Conservation (phyloP, 2,888 invertebrate genomes). For the Poecilus cupreus region DNA sequence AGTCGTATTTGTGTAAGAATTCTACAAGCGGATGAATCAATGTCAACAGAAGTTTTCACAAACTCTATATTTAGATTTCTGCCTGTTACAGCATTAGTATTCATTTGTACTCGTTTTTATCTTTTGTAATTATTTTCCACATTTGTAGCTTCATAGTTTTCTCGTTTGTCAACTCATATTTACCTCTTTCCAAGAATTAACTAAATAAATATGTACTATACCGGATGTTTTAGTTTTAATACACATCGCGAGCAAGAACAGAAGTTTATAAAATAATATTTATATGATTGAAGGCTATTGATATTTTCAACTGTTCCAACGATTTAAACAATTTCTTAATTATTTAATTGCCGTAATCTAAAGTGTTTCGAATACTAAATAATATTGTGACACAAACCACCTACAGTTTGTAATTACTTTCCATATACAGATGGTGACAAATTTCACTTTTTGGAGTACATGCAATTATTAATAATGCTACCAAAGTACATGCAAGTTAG, state of each 20-base stretch:
- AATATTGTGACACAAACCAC: neutral
- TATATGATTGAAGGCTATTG: neutral
- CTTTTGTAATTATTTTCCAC: neutral
- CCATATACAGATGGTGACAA: neutral
- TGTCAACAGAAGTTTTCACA: neutral
- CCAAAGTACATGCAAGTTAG: too few relatives aligned
- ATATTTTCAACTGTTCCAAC: too few relatives aligned
- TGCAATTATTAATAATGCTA: neutral
- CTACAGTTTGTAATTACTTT: neutral
- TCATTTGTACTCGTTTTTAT: neutral
- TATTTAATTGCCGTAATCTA: too few relatives aligned
- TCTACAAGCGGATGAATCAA: conserved; percentile 69
- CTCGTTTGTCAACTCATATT: too few relatives aligned
- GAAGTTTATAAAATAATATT: too few relatives aligned
- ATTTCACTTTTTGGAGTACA: neutral
- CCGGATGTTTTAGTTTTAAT: too few relatives aligned
- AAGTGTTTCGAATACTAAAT: neutral
- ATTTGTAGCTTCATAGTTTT: too few relatives aligned
- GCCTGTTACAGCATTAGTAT: neutral
- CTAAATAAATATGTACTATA: too few relatives aligned
- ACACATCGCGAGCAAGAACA: too few relatives aligned
- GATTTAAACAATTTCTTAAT: too few relatives aligned
- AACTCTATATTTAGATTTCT: neutral
- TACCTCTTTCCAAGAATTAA: too few relatives aligned
- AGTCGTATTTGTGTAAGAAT: conserved; percentile 85